phyloP scores from a whole-genome alignment of 2,113 vertebrate species.

The Cinclus mexicanus region DNA sequence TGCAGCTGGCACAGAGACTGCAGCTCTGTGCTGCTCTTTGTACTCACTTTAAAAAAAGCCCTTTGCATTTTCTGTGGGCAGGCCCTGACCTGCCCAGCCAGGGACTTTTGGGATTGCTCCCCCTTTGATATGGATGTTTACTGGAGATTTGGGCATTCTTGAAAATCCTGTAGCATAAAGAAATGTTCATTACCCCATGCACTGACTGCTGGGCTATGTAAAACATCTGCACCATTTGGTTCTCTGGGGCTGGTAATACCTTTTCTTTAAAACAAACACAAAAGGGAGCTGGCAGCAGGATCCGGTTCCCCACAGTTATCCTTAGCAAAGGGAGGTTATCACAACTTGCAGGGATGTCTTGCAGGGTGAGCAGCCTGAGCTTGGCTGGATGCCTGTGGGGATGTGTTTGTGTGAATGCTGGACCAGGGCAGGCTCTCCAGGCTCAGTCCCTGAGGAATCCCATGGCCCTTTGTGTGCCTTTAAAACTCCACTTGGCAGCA shows the following conservation, averaged over 20 bases:
- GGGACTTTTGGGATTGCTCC: background rate
- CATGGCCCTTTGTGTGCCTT: background rate
- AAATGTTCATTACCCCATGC: slow-evolving; percentile 3
- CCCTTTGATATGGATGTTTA: slow-evolving; percentile 43
- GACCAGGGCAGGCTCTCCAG: background rate
- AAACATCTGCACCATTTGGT: background rate
- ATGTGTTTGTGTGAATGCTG: background rate
- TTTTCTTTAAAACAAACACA: background rate
- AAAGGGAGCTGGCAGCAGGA: background rate
- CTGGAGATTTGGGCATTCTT: slow-evolving; percentile 48
- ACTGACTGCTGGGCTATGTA: background rate
- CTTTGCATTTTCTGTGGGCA: slow-evolving; percentile 51
- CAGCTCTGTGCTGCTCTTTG: background rate
- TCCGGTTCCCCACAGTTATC: background rate
- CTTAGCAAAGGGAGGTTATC: background rate
- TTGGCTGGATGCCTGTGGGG: background rate
- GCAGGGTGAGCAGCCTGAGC: background rate
- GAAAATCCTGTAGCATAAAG: slow-evolving; percentile 57
- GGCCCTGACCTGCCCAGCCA: slow-evolving; percentile 30
- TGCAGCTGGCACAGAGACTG: background rate
- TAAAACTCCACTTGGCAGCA: background rate
- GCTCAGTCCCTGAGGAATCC: background rate
- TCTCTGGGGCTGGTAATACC: background rate
- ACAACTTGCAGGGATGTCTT: background rate
- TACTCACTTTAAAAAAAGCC: background rate